Base-by-base conservation (phyloP, 2,888 invertebrate species). In the Dicyrtomina minuta region DNA sequence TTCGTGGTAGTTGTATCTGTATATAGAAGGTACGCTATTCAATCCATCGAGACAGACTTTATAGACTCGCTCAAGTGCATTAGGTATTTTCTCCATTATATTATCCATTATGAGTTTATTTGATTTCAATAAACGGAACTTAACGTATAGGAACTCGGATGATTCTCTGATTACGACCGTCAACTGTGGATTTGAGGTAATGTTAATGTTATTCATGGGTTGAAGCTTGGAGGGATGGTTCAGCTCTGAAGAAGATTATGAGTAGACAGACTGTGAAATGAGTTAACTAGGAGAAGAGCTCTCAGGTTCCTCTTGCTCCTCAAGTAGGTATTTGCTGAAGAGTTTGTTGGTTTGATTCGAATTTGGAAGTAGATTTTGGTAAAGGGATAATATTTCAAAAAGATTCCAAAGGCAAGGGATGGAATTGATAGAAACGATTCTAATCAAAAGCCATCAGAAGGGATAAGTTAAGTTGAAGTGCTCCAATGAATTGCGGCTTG, bases 271-370 rank as follows among this genome's bases (percentile, higher is more conserved):
- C 65, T 65, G 41, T 65, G 65, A 65, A 65, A 65, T 65, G 65
- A 65, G 55, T 65, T 64, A 64, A 56, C 55, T 65, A 55, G 65
- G 55, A 65, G 65, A 65, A 65, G 65, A 65, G 65, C 65, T 65
- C 65, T 65, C 41, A 65, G 43, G 65, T 55, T 65, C 2, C 58
- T 65, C 15, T 55, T 65, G 12, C 58, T 65, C 15, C 56, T 65
- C 24, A 39, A 60, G 46, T 60, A 60, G 39, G 43, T 41, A 43
- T 60, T 41, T 60, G 59, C n/a, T 20, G 44, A 41, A 41, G 41
- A 26, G 44, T 49, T 46, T 6, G 62, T 10, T n/a, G 13, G 62
- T 49, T 46, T 27, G 62, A 46, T n/a, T n/a, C n/a, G n/a, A n/a
- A n/a, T n/a, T 8, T 33, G 46, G 46, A 61, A 27, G 39, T 33